Percentiles rank a stretch among this genome's conserved stretches.
Conservation (phyloP, 2,797 vertebrate genomes). For the Vultur gryphus region DNA sequence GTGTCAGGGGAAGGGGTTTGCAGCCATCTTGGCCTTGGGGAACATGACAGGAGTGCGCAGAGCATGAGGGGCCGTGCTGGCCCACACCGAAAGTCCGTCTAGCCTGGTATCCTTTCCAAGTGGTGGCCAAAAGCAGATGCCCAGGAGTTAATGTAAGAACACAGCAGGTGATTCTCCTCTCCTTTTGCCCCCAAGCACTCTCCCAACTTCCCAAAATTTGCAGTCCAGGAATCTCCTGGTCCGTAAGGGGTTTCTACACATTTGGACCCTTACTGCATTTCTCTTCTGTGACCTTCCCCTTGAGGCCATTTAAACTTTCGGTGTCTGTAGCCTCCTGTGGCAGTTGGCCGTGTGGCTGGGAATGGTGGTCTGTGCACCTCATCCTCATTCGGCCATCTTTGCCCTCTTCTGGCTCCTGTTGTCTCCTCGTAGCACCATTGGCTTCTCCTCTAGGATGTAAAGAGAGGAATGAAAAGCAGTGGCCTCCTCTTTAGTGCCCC, state of each 20-base stretch:
- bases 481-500: background rate
- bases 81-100: background rate
- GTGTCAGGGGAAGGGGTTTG: background rate
- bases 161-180: background rate
- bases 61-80: accelerated
- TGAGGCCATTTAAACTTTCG: background rate
- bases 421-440: background rate
- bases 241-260: background rate
- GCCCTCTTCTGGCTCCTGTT: background rate
- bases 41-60: accelerated
- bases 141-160: background rate
- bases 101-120: background rate
- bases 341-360: background rate
- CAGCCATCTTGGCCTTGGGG: background rate
- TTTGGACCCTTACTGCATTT: background rate
- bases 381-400: background rate
- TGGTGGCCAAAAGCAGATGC: background rate
- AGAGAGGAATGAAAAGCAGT: background rate
- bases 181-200: background rate
- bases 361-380: background rate
- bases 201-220: background rate
- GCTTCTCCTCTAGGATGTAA: background rate
- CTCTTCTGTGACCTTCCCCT: background rate
- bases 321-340: background rate
- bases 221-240: background rate